phyloP scores from a whole-genome alignment of 2,888 invertebrate species.

The Lymantria dispar region DNA sequence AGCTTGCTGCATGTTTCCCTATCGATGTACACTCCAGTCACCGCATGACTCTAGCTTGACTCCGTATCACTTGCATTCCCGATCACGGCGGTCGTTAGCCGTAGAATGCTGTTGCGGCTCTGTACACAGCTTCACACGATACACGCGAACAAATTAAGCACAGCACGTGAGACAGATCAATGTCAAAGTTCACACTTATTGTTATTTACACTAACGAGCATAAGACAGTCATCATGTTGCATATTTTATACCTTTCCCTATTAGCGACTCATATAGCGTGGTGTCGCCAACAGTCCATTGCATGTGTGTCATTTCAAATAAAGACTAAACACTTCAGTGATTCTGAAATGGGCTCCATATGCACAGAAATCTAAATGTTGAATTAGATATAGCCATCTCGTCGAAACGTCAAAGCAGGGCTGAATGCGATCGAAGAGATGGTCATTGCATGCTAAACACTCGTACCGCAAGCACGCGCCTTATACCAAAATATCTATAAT shows the following conservation, averaged over 20 bases:
- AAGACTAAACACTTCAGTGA: constrained; percentile 54
- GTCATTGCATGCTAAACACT: constrained; percentile 71
- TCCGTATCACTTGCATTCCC: constrained; percentile 79
- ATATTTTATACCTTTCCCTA: constrained; percentile 83
- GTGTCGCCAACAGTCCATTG: constrained; percentile 73
- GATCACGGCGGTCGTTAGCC: constrained; percentile 72
- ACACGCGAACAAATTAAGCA: constrained; percentile 76
- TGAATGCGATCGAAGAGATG: constrained; percentile 50
- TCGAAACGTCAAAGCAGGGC: constrained; percentile 37
- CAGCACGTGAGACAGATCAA: constrained; percentile 63
- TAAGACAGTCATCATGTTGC: constrained; percentile 72
- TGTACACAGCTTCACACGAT: constrained; percentile 76
- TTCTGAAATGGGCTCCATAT: constrained; percentile 63
- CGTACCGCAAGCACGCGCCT: constrained; percentile 49
- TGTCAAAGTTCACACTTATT: constrained; percentile 56
- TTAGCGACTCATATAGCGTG: constrained; percentile 69
- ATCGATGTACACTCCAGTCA: constrained; percentile 70
- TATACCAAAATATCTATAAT: constrained; percentile 36
- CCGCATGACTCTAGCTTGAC: constrained; percentile 72
- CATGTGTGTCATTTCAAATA: constrained; percentile 70
- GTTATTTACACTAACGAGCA: constrained; percentile 71
- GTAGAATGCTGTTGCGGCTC: constrained; percentile 54
- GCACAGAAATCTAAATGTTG: constrained; percentile 61
- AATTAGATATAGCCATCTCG: constrained; percentile 54
- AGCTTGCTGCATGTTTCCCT: constrained; percentile 74